Base-by-base conservation (phyloP, 1,140 invertebrate genomes). In the Gryon sp. region DNA sequence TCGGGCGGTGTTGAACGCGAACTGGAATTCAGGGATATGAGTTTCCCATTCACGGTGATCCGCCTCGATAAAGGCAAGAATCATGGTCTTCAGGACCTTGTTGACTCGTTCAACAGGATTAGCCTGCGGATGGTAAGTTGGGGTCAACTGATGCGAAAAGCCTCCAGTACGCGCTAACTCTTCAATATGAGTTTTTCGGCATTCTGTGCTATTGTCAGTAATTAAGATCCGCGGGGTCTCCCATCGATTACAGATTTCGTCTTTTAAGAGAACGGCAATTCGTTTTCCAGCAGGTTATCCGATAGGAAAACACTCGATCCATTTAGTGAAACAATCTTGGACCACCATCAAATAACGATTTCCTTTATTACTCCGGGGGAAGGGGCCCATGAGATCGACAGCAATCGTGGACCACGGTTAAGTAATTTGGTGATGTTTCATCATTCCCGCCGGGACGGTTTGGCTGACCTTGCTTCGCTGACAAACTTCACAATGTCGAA, bases 81-180 rank as follows among this genome's bases (percentile, higher is more conserved):
- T 72, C 55, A 87, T 86, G 12, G 79, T 46, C 34, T 88, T 88
- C 2, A 89, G 18, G 11, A 86, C 83, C 2, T 83, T 53, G 46
- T 88, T 88, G 14, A 80, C 83, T 1, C 86, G 43, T 63, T 88
- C 88, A 0, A 82, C 83, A 0, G 84, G 86, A 30, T 89, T 89
- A 0, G 84, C 74, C 26, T 83, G 78, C 0, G 55, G 55, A 5
- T 45, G 40, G 11, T 46, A 62, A 4, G 41, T 12, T n/a, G 1
- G 88, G 82, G 48, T 88, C 82, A 63, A 88, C 84, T 80, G 15
- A 9, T 65, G 46, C 4, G 1, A 3, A 4, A 22, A 32, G 1
- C 20, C 1, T 0, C 12, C 9, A 2, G 11, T 12, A 1, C 0
- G 0, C 0, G n/a, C 6, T 2, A 50, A 4, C 15, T 22, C 19